Evolutionary conservation across 2,113 vertebrate species (phyloP), one percentile per base, ranked within the genome.

Genomic region (Sula dactylatra): DNA sequence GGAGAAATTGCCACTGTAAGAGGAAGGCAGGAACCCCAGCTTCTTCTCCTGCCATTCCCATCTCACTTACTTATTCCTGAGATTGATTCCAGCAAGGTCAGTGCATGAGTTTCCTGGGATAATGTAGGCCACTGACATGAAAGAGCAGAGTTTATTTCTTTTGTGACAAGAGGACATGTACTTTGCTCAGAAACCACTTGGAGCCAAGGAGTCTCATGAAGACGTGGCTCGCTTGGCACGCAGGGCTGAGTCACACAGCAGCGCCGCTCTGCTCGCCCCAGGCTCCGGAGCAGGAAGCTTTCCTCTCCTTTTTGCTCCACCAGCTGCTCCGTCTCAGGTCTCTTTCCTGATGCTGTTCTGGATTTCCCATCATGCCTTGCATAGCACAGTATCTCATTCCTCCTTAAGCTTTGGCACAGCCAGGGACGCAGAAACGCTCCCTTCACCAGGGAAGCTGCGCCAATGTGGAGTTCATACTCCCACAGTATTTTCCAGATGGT

Each of bases 191-290:
- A 96, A 95, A 71, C 77, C 71, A 79, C 61, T 49, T 5, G 4
- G 56, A 93, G 61, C 77, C 89, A 69, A 55, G 58, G 44, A 89
- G 78, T 56, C 54, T 87, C 49, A 14, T 0, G 32, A 55, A 91
- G 86, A 78, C 0, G 2, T 44, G 66, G 59, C 49, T 84, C 0
- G 0, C 22, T 69, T 0, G 1, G 74, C 62, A 65, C 3, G 4
- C 66, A 69, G 56, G 34, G 27, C 47, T 91, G 90, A 64, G 61
- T 91, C 66, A 65, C 11, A 7, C 65, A 67, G 69, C 59, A 86
- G 50, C 1, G 6, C 44, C 0, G 2, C 71, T 61, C 31, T 34
- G 54, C 40, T 86, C 40, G 67, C 36, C 45, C 13, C 0, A 0
- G 19, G 76, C 76, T 83, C 55, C 3, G 0, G 34, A 5, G 42